Evolutionary conservation across 2,113 vertebrate species (phyloP), one percentile per base, ranked within the genome.

Genomic region (Elaphurus davidianus): DNA sequence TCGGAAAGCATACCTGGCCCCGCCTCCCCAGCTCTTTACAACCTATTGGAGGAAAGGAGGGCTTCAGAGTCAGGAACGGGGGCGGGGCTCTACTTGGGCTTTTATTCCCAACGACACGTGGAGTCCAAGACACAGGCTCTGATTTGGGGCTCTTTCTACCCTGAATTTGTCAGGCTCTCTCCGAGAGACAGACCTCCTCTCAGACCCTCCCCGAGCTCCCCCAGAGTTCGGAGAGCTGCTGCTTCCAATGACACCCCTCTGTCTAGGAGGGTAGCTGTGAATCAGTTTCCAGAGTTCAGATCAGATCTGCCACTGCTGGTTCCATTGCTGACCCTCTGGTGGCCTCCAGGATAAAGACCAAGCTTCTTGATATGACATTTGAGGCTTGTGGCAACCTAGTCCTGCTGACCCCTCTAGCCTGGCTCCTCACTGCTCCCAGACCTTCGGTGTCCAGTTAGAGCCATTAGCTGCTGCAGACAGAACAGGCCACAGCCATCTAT

Each of bases 371-470:
- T 4, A 3, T 92, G n/a, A 54, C 43, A 52, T 62, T n/a, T 85
- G 43, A 86, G 47, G 36, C n/a, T 78, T 55, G 33, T 28, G 81
- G 50, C 14, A 14, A 28, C 57, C 88, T n/a, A 78, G 33, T 45
- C 76, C 55, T 15, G 36, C n/a, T 27, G 43, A 76, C 27, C 8
- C 5, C 13, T 78, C 28, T 6, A 27, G 25, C 36, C 71, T 59
- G 19, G 57, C 15, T 67, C 94, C 79, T 79, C 59, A 21, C 19
- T 15, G 36, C 2, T 33, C n/a, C 54, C 60, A 10, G 6, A 1
- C 6, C 23, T 17, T 59, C 0, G 0, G 3, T 45, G 45, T 40
- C 67, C 67, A 45, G 13, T 12, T 25, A 43, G 12, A 89, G 45
- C 83, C 52, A 47, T 21, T 14, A 12, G 30, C 84, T 59, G 45